phyloP scores from a whole-genome alignment of 2,113 vertebrate genomes.

The Catagonus wagneri region DNA sequence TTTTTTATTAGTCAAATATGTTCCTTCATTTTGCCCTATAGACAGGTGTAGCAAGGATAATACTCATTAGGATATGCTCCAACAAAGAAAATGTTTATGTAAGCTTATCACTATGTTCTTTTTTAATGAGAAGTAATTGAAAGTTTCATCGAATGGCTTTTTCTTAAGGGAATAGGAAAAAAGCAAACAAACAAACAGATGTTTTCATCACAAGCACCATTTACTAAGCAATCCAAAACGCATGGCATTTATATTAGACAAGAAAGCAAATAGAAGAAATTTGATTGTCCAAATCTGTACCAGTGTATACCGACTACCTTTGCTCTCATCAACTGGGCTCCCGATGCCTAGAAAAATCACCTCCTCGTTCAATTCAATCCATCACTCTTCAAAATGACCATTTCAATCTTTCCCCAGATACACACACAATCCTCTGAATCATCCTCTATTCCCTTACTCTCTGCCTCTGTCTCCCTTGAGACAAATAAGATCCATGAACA shows the following conservation, averaged over 20 bases:
- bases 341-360: neutral
- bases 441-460: neutral
- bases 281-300: neutral
- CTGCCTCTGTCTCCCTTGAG: neutral
- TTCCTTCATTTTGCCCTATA: neutral
- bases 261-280: neutral
- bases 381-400: neutral
- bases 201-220: slow-evolving; percentile 16
- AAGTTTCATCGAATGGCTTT: slow-evolving; percentile 17
- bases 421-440: neutral
- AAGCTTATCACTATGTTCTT: neutral
- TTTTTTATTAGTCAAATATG: neutral
- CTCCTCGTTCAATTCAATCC: neutral
- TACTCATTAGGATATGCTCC: neutral
- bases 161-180: neutral
- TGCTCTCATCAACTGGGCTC: neutral
- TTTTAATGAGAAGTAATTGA: slow-evolving; percentile 52
- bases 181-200: neutral
- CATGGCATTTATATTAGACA: neutral
- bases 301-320: neutral
- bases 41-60: neutral
- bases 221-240: slow-evolving; percentile 48
- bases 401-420: neutral
- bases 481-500: neutral
- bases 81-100: neutral